A percentile compares a stretch with the other conserved stretches of the same genome.
Conservation (phyloP, 2,888 invertebrate genomes). For the Drosophila algonquin region DNA sequence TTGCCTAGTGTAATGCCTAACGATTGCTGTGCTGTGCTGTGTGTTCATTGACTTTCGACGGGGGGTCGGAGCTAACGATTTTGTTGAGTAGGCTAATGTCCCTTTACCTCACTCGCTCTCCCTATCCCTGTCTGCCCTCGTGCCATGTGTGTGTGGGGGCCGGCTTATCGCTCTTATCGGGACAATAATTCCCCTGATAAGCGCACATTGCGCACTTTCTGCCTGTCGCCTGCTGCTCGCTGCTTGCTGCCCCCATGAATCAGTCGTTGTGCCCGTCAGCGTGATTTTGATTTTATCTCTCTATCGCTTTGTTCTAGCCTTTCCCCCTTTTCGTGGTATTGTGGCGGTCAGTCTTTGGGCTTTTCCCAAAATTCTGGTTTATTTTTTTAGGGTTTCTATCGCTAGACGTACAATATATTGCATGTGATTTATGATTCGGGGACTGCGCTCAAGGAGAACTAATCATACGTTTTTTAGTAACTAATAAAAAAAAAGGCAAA, state of each 20-base stretch:
- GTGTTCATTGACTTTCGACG: slow-evolving; percentile 70
- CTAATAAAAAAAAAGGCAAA: too few relatives aligned
- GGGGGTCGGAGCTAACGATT: slow-evolving; percentile 59
- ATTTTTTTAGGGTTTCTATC: neutral
- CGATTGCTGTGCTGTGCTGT: slow-evolving; percentile 59
- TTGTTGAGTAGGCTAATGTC: slow-evolving; percentile 74
- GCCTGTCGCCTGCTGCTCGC: neutral
- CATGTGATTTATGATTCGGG: too few relatives aligned
- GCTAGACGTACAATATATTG: too few relatives aligned
- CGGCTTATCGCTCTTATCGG: slow-evolving; percentile 60
- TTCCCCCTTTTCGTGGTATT: neutral
- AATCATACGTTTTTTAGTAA: too few relatives aligned
- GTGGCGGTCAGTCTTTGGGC: neutral
- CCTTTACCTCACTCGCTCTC: neutral
- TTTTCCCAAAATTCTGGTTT: neutral
- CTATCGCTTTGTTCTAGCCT: neutral
- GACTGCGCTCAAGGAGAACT: too few relatives aligned
- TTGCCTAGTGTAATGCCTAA: slow-evolving; percentile 73
- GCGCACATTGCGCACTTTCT: slow-evolving; percentile 46
- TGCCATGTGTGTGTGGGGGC: slow-evolving; percentile 2
- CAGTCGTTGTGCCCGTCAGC: slow-evolving; percentile 43
- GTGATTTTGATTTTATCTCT: slow-evolving; percentile 38
- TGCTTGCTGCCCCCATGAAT: slow-evolving; percentile 48
- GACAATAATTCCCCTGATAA: slow-evolving; percentile 61
- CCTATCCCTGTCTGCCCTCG: neutral